Conservation (phyloP, 2,888 invertebrate species). For the Ichneumon xanthorius region DNA sequence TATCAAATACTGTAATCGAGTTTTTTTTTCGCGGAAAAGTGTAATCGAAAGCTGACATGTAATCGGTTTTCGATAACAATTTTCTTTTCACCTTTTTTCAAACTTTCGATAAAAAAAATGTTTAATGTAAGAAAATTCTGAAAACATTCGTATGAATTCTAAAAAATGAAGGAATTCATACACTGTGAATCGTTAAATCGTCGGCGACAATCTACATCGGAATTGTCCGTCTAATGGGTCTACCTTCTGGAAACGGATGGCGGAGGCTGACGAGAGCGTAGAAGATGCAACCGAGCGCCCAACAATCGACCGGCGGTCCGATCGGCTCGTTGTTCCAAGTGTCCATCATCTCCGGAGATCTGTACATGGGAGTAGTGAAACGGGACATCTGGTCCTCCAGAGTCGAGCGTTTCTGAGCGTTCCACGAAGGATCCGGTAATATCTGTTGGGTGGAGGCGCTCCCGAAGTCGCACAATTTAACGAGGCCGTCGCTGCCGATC, state of each 20-base stretch:
- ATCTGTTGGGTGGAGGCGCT: constrained; percentile 95
- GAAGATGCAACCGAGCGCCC: constrained; percentile 98
- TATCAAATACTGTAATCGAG: no score
- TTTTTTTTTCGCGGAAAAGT: no score
- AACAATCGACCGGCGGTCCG: constrained; percentile 95
- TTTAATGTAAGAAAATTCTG: no score
- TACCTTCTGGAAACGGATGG: constrained; percentile 98
- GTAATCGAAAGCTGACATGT: no score
- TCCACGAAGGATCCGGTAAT: constrained; percentile 95
- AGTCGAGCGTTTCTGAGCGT: constrained; percentile 94
- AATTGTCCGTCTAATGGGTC: neutral
- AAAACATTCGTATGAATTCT: no score
- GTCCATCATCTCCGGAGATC: constrained; percentile 99
- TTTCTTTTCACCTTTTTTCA: no score
- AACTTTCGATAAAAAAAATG: no score
- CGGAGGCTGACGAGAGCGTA: constrained; percentile 96
- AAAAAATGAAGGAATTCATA: no score
- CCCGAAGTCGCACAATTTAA: constrained; percentile 99
- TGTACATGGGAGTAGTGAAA: constrained; percentile 97
- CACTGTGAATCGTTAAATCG: no score
- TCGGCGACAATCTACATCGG: no score
- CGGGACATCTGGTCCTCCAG: constrained; percentile 96
- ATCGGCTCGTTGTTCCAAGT: constrained; percentile 98
- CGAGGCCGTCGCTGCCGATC: constrained; percentile 92
- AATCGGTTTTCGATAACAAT: no score